A percentile compares a stretch with the other conserved stretches of the same genome.
Evolutionary conservation across 1,140 invertebrate genomes (phyloP).

Genomic region (Apis cerana): DNA sequence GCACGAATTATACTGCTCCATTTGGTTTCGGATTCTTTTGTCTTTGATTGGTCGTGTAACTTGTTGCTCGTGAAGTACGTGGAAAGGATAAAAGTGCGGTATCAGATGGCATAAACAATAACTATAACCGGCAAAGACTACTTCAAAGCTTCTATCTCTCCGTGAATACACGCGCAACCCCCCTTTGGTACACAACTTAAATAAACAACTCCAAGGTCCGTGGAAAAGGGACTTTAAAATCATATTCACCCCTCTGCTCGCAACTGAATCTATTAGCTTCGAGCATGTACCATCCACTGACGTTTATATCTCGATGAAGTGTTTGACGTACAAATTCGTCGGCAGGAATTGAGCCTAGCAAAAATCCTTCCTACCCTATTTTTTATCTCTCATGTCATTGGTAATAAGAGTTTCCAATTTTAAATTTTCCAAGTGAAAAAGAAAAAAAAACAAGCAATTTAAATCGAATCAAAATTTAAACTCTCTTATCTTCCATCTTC

Average conservation of each 20-base stretch:
- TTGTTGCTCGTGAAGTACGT: conserved; percentile 20
- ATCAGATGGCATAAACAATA: background rate
- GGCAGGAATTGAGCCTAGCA: no score
- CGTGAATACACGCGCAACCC: background rate
- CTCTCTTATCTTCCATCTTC: no score
- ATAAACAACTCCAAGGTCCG: conserved; percentile 26
- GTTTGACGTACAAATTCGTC: conserved; percentile 15
- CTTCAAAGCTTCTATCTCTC: conserved; percentile 10
- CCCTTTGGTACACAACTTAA: conserved; percentile 32
- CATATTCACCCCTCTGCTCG: conserved; percentile 33
- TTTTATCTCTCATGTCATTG: no score
- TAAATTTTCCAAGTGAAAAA: no score
- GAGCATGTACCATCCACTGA: conserved; percentile 5
- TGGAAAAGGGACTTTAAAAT: conserved; percentile 33
- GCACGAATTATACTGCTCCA: no score
- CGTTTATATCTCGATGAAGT: conserved; percentile 6
- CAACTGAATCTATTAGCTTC: conserved; percentile 45
- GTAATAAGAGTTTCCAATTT: no score
- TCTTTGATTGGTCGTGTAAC: conserved; percentile 4
- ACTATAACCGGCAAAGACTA: background rate
- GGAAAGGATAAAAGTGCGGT: background rate
- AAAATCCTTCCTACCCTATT: background rate
- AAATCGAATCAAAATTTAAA: no score
- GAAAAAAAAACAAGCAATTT: no score
- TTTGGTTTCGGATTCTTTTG: no score